Base-by-base conservation (phyloP, 2,797 vertebrate species). In the Amblyopsis hoosieri region DNA sequence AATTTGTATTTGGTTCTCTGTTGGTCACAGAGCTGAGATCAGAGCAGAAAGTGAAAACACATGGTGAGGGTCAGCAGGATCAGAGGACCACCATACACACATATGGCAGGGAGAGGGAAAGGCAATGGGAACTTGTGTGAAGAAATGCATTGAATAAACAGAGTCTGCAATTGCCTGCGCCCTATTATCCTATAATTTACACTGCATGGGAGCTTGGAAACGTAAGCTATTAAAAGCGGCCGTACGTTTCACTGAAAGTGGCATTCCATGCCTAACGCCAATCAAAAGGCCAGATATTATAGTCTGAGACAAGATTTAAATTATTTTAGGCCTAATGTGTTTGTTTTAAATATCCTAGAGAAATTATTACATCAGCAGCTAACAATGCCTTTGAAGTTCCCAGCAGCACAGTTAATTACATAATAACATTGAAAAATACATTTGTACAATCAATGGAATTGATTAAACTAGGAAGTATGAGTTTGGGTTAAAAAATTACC, bases 11-110 rank as follows among this genome's bases (percentile, higher is more conserved):
- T 95, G 94, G 95, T 97, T 98, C 96, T 96, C 96, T 90, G 94
- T 96, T 98, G 97, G 96, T 97, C 95, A 94, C 95, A 90, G 95
- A 94, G 97, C 94, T 95, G 95, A 97, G 96, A 98, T 99, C 97
- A 98, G 95, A 98, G 95, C 93, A 87, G 92, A 98, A 98, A 99
- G 97, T 98, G 96, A 98, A 98, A 98, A 97, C 97, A 99, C 95
- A 98, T 99, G 97, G 94, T 89, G 86, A 92, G 94, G 97, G 97
- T 98, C 97, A 98, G 94, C 80, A 85, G 93, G 96, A 97, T 96
- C 96, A 95, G 94, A 95, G 94, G 96, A 96, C 96, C 96, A 96
- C 96, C 97, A 93, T 95, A 94, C 91, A 94, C 95, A 94, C 93
- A 50, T 53, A 65, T 89, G 86, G 94, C 94, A 93, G 93, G 93